Conservation (phyloP, 2,888 invertebrate species). For the Parapristionchus giblindavisi region DNA sequence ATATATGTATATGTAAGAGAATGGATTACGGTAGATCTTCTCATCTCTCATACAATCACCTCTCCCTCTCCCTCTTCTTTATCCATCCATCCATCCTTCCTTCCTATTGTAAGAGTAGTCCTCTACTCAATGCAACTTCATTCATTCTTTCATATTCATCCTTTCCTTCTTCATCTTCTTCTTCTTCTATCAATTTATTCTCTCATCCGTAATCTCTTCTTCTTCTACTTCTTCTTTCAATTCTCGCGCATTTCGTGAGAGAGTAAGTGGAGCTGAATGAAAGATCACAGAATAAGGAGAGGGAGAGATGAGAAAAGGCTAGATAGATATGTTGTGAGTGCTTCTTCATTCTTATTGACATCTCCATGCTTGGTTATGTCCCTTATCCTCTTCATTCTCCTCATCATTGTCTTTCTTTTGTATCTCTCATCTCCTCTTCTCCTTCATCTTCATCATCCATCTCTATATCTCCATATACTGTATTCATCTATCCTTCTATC, state of each 20-base stretch:
- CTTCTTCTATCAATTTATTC: neutral
- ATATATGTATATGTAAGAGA: too few species aligned
- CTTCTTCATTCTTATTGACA: neutral
- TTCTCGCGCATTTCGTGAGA: neutral
- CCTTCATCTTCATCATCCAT: neutral
- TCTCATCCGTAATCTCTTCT: conserved; percentile 7
- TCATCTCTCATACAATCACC: too few species aligned
- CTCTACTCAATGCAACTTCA: neutral
- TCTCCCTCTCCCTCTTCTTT: neutral
- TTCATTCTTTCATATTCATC: neutral
- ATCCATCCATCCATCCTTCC: neutral
- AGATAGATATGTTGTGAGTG: neutral
- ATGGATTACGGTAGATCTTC: too few species aligned
- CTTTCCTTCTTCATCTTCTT: neutral
- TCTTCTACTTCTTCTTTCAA: neutral
- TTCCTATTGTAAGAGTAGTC: neutral
- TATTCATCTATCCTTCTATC: too few species aligned
- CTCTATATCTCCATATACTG: neutral
- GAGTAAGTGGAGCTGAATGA: neutral
- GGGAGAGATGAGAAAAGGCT: too few species aligned
- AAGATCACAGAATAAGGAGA: too few species aligned
- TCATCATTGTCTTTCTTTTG: neutral
- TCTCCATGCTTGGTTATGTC: neutral
- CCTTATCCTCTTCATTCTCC: neutral
- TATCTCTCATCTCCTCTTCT: neutral